A percentile compares a stretch with the other conserved stretches of the same genome.
These are phyloP conservation scores for Crocodylus rhombifer DNA, from an alignment of 2,797 vertebrate species.

Conservation along the genomic window DNA sequence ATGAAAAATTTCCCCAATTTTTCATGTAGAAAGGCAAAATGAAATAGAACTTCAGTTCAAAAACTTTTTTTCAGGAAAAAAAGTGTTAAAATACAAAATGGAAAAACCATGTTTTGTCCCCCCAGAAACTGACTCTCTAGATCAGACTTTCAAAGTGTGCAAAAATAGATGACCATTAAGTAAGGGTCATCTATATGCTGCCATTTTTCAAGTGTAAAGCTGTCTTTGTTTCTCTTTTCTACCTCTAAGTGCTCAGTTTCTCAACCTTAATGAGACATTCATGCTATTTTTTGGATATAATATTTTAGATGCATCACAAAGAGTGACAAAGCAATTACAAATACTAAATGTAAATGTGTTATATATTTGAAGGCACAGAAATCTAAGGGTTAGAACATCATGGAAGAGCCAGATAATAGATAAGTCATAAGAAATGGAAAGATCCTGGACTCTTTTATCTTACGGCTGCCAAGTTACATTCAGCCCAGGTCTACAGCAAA, in stretches of 20 bases:
- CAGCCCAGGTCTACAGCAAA: not conserved
- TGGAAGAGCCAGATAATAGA: not conserved
- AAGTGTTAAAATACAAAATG: no score
- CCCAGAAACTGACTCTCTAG: not conserved
- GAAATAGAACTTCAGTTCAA: not conserved
- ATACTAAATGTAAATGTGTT: not conserved
- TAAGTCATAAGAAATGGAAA: not conserved
- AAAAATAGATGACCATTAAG: not conserved
- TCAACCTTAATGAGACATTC: not conserved
- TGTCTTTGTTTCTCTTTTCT: not conserved
- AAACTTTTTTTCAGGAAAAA: not conserved
- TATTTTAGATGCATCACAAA: not conserved
- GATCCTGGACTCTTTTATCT: not conserved
- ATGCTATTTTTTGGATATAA: not conserved
- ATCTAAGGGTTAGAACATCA: not conserved
- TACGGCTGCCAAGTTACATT: not conserved
- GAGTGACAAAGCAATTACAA: no score
- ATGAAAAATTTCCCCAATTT: no score
- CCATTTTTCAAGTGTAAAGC: not conserved
- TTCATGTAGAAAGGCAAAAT: no score
- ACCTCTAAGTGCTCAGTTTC: not conserved
- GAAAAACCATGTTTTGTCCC: no score
- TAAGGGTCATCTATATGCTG: not conserved
- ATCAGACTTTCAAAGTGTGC: not conserved
- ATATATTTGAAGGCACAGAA: rapidly evolving